Base-by-base conservation (phyloP, 2,113 vertebrate species). In the Tachuris rubrigastra region DNA sequence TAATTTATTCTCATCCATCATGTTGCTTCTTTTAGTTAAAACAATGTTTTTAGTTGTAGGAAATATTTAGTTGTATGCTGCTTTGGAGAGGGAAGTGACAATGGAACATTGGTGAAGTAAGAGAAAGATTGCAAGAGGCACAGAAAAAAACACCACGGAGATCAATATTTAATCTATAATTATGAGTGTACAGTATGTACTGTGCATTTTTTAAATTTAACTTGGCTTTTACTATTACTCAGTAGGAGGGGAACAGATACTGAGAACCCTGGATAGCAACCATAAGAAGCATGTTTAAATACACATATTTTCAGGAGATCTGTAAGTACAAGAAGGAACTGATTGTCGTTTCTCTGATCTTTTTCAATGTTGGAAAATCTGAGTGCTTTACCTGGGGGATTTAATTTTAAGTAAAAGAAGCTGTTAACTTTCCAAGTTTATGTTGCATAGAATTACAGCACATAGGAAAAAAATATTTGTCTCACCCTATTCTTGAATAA, bases 111-210 rank as follows among this genome's bases (percentile, higher is more conserved):
- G 63, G 31, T 44, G 76, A 88, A 14, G 28, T n/a, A 85, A 94
- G 65, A 75, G 55, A 78, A 94, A 84, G 56, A 95, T 78, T 84
- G 49, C 35, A 46, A 72, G 13, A 63, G 52, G 87, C 53, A 52
- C 21, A 33, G 66, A 77, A 90, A 97, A 63, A 93, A 95, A 47
- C 59, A 87, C 79, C 82, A 93, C 39, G n/a, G 66, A 96, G 90
- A 97, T 95, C 92, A 96, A 96, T 96, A 95, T 92, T 96, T 95
- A 95, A 95, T 94, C 90, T 92, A 91, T 96, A 96, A 96, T 92
- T 97, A 96, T 85, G 86, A 50, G 37, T 94, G 93, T 95, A 96
- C 94, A 93, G 86, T 90, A 90, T 90, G 92, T 97, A 94, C 93
- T 89, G 49, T 91, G 49, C 86, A 96, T 96, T 95, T 93, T 91